A percentile compares a stretch with the other conserved stretches of the same genome.
These are phyloP conservation scores for Rambutsinella grinnellia DNA, from an alignment of 2,888 invertebrate species.

Conservation along the genomic window DNA sequence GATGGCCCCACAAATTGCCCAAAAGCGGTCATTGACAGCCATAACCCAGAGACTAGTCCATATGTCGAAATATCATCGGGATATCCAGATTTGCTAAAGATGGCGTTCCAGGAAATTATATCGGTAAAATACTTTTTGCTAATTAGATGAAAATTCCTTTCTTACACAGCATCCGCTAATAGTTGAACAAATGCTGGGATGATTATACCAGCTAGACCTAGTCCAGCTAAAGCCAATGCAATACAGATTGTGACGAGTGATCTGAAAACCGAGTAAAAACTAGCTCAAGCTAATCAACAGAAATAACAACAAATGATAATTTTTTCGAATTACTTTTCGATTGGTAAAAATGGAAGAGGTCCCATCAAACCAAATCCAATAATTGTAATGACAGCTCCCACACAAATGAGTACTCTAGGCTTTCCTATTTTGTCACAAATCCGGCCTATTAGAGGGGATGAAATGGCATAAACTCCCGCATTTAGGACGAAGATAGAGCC, in stretches of 20 bases:
- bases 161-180: constrained; percentile 84
- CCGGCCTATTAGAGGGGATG: constrained; percentile 86
- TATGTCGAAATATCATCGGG: constrained; percentile 90
- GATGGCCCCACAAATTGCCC: constrained; percentile 88
- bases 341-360: constrained; percentile 82
- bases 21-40: constrained; percentile 89
- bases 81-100: no score
- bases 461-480: constrained; percentile 84
- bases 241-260: constrained; percentile 77
- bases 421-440: constrained; percentile 80
- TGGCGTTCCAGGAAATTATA: no score
- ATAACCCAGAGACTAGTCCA: constrained; percentile 89
- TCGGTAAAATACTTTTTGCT: no score
- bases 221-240: constrained; percentile 82
- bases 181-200: constrained; percentile 90
- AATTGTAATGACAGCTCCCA: constrained; percentile 78
- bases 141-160: no score
- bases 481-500: constrained; percentile 88
- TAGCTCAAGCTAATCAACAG: background rate
- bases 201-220: constrained; percentile 87
- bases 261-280: constrained; percentile 69
- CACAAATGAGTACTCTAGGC: constrained; percentile 78
- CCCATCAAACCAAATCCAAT: constrained; percentile 82
- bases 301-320: background rate
- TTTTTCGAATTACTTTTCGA: constrained; percentile 73